A percentile compares a stretch with the other conserved stretches of the same genome.
These are phyloP conservation scores for human DNA, from an alignment of 2,113 vertebrate species.

Conservation along the genomic window DNA sequence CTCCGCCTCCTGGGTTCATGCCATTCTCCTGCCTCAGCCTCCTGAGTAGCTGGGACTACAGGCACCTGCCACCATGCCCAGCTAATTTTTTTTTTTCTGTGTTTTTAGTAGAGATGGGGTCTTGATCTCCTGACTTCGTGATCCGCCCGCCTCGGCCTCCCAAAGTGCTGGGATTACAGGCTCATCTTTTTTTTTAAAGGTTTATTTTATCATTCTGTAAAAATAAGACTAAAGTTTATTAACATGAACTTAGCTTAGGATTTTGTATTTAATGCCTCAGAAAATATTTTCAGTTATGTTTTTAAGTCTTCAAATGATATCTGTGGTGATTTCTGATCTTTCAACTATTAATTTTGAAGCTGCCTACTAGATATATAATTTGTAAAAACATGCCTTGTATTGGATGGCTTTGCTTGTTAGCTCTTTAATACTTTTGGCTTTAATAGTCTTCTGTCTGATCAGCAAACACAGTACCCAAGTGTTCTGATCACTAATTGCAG, in stretches of 20 bases:
- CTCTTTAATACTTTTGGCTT: background rate
- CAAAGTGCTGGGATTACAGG: too few species aligned
- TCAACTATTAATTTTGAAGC: background rate
- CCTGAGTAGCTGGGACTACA: too few species aligned
- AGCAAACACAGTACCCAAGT: background rate
- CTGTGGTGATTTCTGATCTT: background rate
- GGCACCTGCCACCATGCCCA: too few species aligned
- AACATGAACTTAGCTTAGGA: background rate
- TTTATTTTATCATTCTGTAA: background rate
- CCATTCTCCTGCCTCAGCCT: too few species aligned
- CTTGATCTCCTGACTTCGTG: too few species aligned
- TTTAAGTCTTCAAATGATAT: background rate
- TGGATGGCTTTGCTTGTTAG: background rate
- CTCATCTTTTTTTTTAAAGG: background rate
- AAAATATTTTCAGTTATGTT: background rate
- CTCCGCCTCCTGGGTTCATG: too few species aligned
- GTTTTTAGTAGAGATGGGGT: too few species aligned
- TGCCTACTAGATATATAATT: background rate
- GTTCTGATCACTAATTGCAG: background rate
- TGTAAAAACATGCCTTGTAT: background rate
- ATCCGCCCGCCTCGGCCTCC: rapidly evolving
- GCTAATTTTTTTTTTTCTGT: too few species aligned
- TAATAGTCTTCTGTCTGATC: background rate
- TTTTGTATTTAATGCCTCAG: background rate
- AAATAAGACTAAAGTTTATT: background rate